Evolutionary conservation across 2,797 vertebrate genomes (phyloP).

Genomic region (Pterois miles): DNA sequence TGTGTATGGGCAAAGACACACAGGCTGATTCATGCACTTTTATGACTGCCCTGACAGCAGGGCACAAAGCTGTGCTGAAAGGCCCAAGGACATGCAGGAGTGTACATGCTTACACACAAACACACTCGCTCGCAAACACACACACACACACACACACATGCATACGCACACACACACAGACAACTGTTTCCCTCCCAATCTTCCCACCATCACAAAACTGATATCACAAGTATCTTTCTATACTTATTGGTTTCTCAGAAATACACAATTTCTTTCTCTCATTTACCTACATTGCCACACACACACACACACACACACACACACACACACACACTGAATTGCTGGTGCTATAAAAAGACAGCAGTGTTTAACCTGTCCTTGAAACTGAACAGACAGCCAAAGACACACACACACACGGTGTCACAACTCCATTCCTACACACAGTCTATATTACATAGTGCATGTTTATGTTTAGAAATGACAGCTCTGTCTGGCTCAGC

Average conservation of each 20-base stretch:
- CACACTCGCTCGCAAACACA: too few species aligned
- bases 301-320: neutral
- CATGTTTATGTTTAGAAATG: slow-evolving; percentile 73
- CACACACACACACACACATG: neutral
- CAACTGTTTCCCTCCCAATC: neutral
- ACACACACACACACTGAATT: slow-evolving; percentile 31
- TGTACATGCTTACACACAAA: slow-evolving; percentile 25
- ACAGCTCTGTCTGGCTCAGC: slow-evolving; percentile 55
- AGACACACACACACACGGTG: slow-evolving; percentile 24
- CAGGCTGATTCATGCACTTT: slow-evolving; percentile 58
- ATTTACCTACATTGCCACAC: neutral
- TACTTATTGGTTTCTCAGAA: neutral
- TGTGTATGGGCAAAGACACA: slow-evolving; percentile 9
- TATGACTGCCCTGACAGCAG: slow-evolving; percentile 54
- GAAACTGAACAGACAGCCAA: slow-evolving; percentile 68
- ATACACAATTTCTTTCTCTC: slow-evolving; percentile 13
- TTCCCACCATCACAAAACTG: neutral
- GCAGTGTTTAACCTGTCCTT: slow-evolving; percentile 74
- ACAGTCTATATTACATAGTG: slow-evolving; percentile 59
- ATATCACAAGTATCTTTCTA: slow-evolving; percentile 19
- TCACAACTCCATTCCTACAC: slow-evolving; percentile 23
- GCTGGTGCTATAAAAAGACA: slow-evolving; percentile 75
- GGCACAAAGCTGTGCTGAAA: slow-evolving; percentile 54
- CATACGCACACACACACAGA: slow-evolving; percentile 19
- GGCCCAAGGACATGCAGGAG: slow-evolving; percentile 62